phyloP scores from a whole-genome alignment of 2,888 invertebrate genomes.

The Ischnura elegans region DNA sequence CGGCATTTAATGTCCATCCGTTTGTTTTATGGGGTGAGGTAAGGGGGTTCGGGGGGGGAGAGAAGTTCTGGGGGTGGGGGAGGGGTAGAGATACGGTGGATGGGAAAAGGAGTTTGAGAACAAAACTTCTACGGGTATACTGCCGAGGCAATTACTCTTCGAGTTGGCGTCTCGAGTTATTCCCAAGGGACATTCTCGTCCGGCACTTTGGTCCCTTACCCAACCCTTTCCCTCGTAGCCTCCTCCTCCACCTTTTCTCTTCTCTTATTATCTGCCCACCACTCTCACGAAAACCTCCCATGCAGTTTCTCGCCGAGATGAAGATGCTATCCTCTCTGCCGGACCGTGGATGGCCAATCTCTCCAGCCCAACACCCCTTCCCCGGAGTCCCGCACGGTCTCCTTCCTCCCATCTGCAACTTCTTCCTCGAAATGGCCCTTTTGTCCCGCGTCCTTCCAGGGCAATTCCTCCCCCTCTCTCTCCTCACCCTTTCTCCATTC shows the following conservation, averaged over 20 bases:
- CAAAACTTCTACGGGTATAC: conserved; percentile 23
- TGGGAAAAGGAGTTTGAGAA: not conserved
- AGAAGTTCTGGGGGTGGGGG: not conserved
- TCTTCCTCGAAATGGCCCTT: conserved; percentile 20
- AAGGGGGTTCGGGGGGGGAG: not conserved
- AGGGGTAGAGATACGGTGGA: not conserved
- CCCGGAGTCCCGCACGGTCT: too few relatives aligned
- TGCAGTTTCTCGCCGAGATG: conserved; percentile 26
- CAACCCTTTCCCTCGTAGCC: not conserved
- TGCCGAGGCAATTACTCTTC: conserved; percentile 61
- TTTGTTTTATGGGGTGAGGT: conserved; percentile 42
- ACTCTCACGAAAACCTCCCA: not conserved
- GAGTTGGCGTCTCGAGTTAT: conserved; percentile 60
- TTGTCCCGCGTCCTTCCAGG: not conserved
- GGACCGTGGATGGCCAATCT: conserved; percentile 39
- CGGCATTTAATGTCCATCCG: conserved; percentile 60
- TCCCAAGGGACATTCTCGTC: conserved; percentile 53
- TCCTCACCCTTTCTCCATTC: not conserved
- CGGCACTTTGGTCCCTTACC: conserved; percentile 39
- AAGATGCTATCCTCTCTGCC: conserved; percentile 58
- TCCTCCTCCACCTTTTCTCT: conserved; percentile 5
- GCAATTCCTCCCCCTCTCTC: not conserved
- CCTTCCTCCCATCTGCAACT: conserved; percentile 28
- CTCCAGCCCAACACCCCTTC: not conserved
- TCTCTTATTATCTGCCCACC: not conserved